Conservation (phyloP, 2,888 invertebrate genomes). For the Parnassius glacialis region DNA sequence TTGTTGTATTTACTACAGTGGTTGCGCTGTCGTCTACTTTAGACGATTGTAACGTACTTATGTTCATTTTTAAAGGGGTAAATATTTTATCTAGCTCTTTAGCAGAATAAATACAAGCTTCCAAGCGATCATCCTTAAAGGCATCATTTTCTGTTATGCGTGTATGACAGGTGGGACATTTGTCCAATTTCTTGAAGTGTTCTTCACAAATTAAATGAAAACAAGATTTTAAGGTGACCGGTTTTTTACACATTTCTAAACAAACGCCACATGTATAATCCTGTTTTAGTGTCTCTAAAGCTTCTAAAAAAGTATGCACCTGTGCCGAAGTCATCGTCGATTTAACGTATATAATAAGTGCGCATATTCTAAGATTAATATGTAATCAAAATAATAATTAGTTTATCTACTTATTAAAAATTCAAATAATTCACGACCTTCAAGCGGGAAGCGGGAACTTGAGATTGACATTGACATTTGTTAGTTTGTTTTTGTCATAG, state of each 20-base stretch:
- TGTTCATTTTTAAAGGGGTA: constrained; percentile 36
- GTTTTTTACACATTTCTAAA: constrained; percentile 56
- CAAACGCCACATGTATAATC: constrained; percentile 63
- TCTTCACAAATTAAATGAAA: constrained; percentile 64
- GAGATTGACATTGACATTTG: too few species aligned
- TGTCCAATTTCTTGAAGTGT: constrained; percentile 51
- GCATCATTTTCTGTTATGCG: constrained; percentile 47
- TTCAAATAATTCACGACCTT: too few species aligned
- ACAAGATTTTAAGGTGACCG: constrained; percentile 65
- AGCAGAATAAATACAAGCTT: constrained; percentile 47
- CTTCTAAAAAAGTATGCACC: constrained; percentile 52
- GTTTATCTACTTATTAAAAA: too few species aligned
- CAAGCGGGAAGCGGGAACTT: too few species aligned
- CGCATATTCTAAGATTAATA: too few species aligned
- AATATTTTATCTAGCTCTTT: constrained; percentile 53
- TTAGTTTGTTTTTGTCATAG: too few species aligned
- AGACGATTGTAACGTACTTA: constrained; percentile 25
- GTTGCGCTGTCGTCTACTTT: constrained; percentile 26
- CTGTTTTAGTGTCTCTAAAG: constrained; percentile 57
- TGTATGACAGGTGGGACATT: constrained; percentile 57
- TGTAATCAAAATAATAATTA: too few species aligned
- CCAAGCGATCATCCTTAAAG: constrained; percentile 50
- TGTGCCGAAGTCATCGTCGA: constrained; percentile 40
- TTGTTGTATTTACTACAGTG: constrained; percentile 25
- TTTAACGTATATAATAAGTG: too few species aligned